These are phyloP conservation scores for Aspiorhynchus laticeps DNA, from an alignment of 2,113 vertebrate genomes.

Conservation along the genomic window DNA sequence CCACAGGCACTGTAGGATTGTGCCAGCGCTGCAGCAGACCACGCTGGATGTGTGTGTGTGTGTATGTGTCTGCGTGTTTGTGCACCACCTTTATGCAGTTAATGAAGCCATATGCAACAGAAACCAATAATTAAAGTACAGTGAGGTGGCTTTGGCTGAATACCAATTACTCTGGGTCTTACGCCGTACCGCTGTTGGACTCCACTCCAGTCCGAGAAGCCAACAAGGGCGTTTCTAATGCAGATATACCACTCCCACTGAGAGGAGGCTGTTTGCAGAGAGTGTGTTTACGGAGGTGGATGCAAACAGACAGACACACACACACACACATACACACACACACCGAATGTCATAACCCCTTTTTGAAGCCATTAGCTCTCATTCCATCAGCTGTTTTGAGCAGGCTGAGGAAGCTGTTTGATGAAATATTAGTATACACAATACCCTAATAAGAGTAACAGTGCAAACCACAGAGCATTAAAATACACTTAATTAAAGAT, in stretches of 20 bases:
- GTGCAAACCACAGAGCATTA: constrained; percentile 17
- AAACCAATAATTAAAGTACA: constrained; percentile 28
- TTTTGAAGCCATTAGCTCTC: constrained; percentile 45
- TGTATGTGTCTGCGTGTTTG: neutral
- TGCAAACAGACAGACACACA: neutral
- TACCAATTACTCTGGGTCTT: constrained; percentile 6
- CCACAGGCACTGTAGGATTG: constrained; percentile 14
- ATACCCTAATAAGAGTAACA: constrained; percentile 41
- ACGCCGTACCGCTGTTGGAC: constrained; percentile 7
- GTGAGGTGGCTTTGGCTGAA: constrained; percentile 32
- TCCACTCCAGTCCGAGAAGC: constrained; percentile 33
- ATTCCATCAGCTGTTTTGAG: constrained; percentile 42
- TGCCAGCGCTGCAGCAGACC: constrained; percentile 21
- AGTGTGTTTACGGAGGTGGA: constrained; percentile 1
- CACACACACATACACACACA: neutral
- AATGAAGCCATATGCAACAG: constrained; percentile 37
- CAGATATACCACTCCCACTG: constrained; percentile 10
- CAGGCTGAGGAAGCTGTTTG: constrained; percentile 35
- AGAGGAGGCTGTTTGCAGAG: constrained; percentile 10
- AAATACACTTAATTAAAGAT: constrained; percentile 22
- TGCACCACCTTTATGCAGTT: constrained; percentile 1
- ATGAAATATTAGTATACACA: constrained; percentile 24
- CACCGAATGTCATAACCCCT: constrained; percentile 22
- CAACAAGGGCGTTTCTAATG: constrained; percentile 26
- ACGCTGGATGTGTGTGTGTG: neutral